A percentile compares a stretch with the other conserved stretches of the same genome.
Evolutionary conservation across 2,888 invertebrate genomes (phyloP).

Genomic region (Lepeophtheirus nordmannii): DNA sequence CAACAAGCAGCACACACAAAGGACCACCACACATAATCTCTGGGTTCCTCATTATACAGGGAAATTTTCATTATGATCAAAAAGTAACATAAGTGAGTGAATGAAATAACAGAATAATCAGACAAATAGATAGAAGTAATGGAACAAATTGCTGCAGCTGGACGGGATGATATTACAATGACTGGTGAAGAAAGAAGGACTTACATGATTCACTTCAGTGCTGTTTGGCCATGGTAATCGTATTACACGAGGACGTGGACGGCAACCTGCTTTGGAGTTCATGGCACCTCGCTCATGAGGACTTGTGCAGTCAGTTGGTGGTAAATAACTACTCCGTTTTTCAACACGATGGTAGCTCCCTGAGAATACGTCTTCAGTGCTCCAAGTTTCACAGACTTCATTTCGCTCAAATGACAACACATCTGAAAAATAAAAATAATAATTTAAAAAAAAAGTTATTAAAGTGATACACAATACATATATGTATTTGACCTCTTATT

Average conservation of each 20-base stretch:
- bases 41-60: too few relatives aligned
- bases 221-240: constrained; percentile 20
- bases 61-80: too few relatives aligned
- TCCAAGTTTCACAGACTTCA: background rate
- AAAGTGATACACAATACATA: too few relatives aligned
- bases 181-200: background rate
- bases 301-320: constrained; percentile 11
- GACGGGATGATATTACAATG: too few relatives aligned
- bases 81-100: too few relatives aligned
- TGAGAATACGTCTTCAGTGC: background rate
- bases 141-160: too few relatives aligned
- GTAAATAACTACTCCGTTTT: constrained; percentile 19
- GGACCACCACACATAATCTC: too few relatives aligned
- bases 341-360: constrained; percentile 4
- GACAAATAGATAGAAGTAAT: too few relatives aligned
- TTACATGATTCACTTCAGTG: constrained; percentile 19
- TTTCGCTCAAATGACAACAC: background rate
- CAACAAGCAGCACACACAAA: too few relatives aligned
- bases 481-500: too few relatives aligned
- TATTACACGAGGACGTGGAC: constrained; percentile 13
- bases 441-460: background rate
- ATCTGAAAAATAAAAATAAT: background rate
- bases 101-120: too few relatives aligned
- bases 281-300: constrained; percentile 12
- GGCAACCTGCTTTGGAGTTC: constrained; percentile 9